Conservation (phyloP, 2,888 invertebrate species). For the Drosophila peninsularis region DNA sequence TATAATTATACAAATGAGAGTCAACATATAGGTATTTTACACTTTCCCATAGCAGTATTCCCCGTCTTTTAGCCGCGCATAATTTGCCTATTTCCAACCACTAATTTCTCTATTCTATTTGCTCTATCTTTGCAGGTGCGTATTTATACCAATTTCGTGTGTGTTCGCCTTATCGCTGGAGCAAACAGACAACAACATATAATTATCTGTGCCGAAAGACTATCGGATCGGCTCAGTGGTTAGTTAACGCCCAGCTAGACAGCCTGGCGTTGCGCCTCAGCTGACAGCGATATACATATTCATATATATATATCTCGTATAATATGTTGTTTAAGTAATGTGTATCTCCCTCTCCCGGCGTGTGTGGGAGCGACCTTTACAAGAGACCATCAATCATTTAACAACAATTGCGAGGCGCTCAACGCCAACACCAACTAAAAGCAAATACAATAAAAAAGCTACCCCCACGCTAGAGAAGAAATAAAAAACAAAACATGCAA, state of each 20-base stretch:
- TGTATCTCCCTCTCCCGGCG: slow-evolving; percentile 10
- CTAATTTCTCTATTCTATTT: slow-evolving; percentile 49
- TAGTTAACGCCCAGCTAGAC: slow-evolving; percentile 63
- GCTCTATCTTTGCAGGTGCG: slow-evolving; percentile 64
- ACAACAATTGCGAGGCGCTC: slow-evolving; percentile 63
- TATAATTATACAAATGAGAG: not conserved
- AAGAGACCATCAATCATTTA: slow-evolving; percentile 73
- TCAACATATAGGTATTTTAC: not conserved
- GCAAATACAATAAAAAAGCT: slow-evolving; percentile 24
- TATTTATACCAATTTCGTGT: slow-evolving; percentile 34
- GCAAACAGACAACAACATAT: slow-evolving; percentile 35
- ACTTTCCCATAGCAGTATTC: not conserved
- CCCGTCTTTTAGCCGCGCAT: slow-evolving; percentile 3
- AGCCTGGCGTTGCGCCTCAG: slow-evolving; percentile 56
- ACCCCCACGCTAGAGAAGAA: slow-evolving; percentile 39
- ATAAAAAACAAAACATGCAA: slow-evolving; percentile 34
- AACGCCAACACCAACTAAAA: slow-evolving; percentile 61
- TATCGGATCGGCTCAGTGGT: slow-evolving; percentile 28
- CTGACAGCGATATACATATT: slow-evolving; percentile 14
- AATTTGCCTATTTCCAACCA: slow-evolving; percentile 19
- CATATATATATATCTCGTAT: slow-evolving; percentile 46
- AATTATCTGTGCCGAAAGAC: slow-evolving; percentile 50
- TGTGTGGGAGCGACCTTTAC: slow-evolving; percentile 54
- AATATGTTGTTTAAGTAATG: slow-evolving; percentile 66
- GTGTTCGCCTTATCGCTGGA: slow-evolving; percentile 30